Conservation (phyloP, 1,140 invertebrate genomes). For the Lordiphosa stackelbergi region DNA sequence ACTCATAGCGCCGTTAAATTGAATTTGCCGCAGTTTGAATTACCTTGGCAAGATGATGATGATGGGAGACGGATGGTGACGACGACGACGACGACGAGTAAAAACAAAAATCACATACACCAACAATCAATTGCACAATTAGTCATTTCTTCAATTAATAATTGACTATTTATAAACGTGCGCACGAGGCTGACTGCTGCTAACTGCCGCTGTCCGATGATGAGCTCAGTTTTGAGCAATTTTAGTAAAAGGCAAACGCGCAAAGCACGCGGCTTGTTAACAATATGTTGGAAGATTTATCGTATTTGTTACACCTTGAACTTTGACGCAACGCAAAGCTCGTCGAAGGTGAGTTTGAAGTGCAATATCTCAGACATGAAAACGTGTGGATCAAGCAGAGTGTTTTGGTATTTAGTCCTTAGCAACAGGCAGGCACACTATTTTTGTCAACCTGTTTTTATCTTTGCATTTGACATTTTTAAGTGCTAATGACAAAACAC, state of each 20-base stretch:
- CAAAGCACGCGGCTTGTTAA: constrained; percentile 21
- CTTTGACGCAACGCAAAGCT: constrained; percentile 52
- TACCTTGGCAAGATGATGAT: constrained; percentile 6
- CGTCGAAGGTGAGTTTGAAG: constrained; percentile 31
- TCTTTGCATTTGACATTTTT: constrained; percentile 49
- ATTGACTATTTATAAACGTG: constrained; percentile 70
- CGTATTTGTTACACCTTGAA: constrained; percentile 57
- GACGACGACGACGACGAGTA: too few species aligned
- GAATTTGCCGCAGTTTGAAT: constrained; percentile 39
- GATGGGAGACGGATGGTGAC: constrained; percentile 12
- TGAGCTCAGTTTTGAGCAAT: constrained; percentile 55
- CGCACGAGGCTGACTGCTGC: constrained; percentile 13
- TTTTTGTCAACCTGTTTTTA: constrained; percentile 22
- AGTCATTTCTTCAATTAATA: constrained; percentile 70
- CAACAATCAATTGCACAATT: constrained; percentile 63
- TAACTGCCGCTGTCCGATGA: constrained; percentile 17
- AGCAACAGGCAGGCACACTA: constrained; percentile 7
- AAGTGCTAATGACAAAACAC: constrained; percentile 43
- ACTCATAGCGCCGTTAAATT: constrained; percentile 45
- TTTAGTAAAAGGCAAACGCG: constrained; percentile 17
- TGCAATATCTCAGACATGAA: background rate
- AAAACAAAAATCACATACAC: constrained; percentile 8
- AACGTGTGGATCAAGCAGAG: constrained; percentile 1
- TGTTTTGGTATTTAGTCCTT: constrained; percentile 7
- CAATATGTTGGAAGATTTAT: constrained; percentile 45